A percentile compares a stretch with the other conserved stretches of the same genome.
These are phyloP conservation scores for Pipistrellus pygmaeus DNA, from an alignment of 2,797 vertebrate species.

Conservation along the genomic window DNA sequence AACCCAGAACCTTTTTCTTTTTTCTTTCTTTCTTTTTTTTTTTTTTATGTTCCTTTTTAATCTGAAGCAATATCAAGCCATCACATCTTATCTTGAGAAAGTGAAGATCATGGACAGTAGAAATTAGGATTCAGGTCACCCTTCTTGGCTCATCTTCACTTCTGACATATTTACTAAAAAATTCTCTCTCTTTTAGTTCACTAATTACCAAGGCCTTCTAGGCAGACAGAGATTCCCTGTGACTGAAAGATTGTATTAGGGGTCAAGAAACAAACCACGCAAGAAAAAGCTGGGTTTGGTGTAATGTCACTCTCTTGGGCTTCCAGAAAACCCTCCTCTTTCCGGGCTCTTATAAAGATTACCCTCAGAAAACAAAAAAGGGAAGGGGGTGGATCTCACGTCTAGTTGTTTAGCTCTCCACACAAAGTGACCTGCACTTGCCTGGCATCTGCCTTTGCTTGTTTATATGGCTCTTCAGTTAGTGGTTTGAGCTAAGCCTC, in stretches of 20 bases:
- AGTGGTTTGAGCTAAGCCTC: constrained; percentile 24
- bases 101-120: constrained; percentile 50
- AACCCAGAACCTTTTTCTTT: constrained; percentile 39
- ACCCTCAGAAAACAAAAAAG: constrained; percentile 71
- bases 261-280: constrained; percentile 64
- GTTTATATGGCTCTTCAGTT: constrained; percentile 66
- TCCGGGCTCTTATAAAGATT: constrained; percentile 68
- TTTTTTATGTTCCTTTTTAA: constrained; percentile 43
- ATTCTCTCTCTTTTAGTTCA: constrained; percentile 75
- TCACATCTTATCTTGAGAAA: constrained; percentile 53
- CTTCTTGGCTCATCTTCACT: constrained; percentile 68
- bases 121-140: constrained; percentile 80
- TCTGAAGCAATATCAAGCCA: constrained; percentile 57
- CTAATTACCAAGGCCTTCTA: constrained; percentile 87
- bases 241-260: constrained; percentile 70
- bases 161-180: constrained; percentile 76
- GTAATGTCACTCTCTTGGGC: constrained; percentile 75
- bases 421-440: constrained; percentile 28
- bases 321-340: constrained; percentile 72
- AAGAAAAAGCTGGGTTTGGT: constrained; percentile 47
- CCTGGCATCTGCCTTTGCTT: constrained; percentile 59
- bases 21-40: background rate
- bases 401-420: constrained; percentile 57
- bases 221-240: constrained; percentile 50
- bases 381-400: constrained; percentile 47